Base-by-base conservation (phyloP, 2,113 vertebrate species). In the Conger conger region DNA sequence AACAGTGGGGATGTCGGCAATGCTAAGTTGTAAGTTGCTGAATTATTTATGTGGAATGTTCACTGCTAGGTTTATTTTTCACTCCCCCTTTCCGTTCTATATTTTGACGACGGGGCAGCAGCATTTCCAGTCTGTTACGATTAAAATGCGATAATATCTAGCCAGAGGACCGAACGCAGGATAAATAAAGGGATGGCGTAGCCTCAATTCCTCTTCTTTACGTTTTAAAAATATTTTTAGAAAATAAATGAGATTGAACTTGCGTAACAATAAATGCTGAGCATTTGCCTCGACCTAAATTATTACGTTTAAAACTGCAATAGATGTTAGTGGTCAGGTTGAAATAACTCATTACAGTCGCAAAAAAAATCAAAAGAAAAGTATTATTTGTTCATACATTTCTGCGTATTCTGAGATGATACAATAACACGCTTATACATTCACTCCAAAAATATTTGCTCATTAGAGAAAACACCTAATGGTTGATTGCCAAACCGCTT, bases 1-100 rank as follows among this genome's bases (percentile, higher is more conserved):
- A 50, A 79, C 38, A 78, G 76, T 68, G 30, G 81, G 85, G 68
- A 82, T 86, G 85, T 83, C 73, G 33, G 57, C 40, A 86, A 82
- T 86, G 50, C 73, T 78, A 79, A 60, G 73, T 54, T 77, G 76
- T 80, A 68, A 83, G 80, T 85, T 85, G 79, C 60, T 81, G 36
- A 80, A 40, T 63, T 73, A 82, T 77, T 78, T 82, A 68, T 60
- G n/a, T 40, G 38, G 63, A 73, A 73, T 73, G 63, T 73, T 73
- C 63, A 23, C 8, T 11, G 63, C n/a, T 20, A 78, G 76, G 27
- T 78, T 78, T 78, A 38, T 38, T 78, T 37, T 78, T 73, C 18
- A 78, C 76, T 78, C 35, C 76, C 36, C 9, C 36, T 37, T 77
- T 37, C 76, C 76, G 63, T 73, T 73, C 63, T 73, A 33, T 73